Conservation (phyloP, 1,140 invertebrate genomes). For the Papilio polytes region DNA sequence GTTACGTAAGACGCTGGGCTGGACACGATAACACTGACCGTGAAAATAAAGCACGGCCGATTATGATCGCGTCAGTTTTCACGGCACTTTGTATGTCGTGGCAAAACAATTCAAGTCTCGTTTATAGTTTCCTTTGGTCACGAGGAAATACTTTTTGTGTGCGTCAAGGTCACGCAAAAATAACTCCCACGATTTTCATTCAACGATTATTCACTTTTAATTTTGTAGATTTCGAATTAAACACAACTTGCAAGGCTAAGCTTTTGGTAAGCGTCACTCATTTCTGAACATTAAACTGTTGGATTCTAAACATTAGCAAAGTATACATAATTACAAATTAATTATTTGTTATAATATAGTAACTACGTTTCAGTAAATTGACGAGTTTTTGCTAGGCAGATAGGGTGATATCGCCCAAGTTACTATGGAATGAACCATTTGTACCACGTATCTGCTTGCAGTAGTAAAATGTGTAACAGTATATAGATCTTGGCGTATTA, state of each 20-base stretch:
- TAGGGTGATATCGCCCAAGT: too few species aligned
- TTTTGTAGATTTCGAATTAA: background rate
- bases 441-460: too few species aligned
- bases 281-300: background rate
- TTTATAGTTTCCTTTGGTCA: conserved; percentile 14
- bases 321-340: background rate
- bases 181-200: conserved; percentile 19
- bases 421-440: too few species aligned
- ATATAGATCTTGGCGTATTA: too few species aligned
- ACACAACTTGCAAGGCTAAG: background rate
- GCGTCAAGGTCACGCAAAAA: conserved; percentile 7
- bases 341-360: background rate
- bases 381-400: too few species aligned
- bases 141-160: conserved; percentile 11
- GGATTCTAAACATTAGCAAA: too few species aligned
- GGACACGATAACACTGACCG: conserved; percentile 28
- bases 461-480: too few species aligned
- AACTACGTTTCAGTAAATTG: too few species aligned
- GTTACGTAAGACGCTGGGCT: conserved; percentile 23
- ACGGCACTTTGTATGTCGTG: background rate
- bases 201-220: background rate
- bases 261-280: background rate
- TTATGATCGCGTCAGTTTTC: conserved; percentile 13
- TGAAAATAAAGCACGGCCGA: conserved; percentile 13
- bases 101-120: background rate